Evolutionary conservation across 2,797 vertebrate species (phyloP).

Genomic region (Cossypha heuglini): DNA sequence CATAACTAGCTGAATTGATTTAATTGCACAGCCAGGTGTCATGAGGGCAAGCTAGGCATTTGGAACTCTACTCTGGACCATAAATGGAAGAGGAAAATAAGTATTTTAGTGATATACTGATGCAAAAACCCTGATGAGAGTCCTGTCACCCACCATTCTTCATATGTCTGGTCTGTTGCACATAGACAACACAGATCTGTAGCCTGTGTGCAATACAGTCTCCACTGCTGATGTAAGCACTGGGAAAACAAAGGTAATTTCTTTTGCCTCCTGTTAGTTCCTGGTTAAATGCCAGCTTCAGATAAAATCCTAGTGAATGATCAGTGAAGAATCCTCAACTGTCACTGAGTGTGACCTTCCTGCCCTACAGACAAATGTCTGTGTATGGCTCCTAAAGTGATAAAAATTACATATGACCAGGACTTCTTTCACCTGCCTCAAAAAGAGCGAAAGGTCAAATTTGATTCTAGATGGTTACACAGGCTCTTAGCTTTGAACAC

Average conservation of each 20-base stretch:
- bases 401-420: neutral
- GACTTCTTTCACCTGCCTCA: neutral
- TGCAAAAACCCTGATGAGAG: neutral
- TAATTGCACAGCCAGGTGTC: neutral
- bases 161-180: neutral
- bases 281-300: neutral
- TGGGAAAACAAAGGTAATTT: neutral
- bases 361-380: neutral
- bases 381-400: neutral
- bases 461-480: neutral
- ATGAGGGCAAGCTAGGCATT: neutral
- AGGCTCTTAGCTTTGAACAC: neutral
- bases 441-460: neutral
- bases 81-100: neutral
- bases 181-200: neutral
- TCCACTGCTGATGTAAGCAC: neutral
- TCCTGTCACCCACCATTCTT: accelerated
- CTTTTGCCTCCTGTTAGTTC: neutral
- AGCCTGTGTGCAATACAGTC: neutral
- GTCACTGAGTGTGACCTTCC: neutral
- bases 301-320: neutral
- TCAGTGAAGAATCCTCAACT: neutral
- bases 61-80: neutral
- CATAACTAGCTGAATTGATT: neutral
- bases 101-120: neutral